A percentile compares a stretch with the other conserved stretches of the same genome.
These are phyloP conservation scores for Microcaecilia unicolor DNA, from an alignment of 2,797 vertebrate genomes.

Conservation along the genomic window DNA sequence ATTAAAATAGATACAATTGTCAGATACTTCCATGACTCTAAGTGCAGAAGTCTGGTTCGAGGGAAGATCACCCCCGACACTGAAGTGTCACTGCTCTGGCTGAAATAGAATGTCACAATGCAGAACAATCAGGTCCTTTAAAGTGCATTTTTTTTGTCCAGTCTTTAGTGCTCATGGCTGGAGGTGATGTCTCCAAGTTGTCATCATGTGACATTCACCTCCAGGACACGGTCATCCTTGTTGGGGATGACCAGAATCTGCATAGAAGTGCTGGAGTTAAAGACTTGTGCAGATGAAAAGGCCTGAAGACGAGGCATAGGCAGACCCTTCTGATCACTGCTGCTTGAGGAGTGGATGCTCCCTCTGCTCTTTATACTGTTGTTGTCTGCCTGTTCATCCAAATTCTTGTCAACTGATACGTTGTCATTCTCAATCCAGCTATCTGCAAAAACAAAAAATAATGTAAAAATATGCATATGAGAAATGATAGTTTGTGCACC, in stretches of 20 bases:
- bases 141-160: slow-evolving; percentile 29
- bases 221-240: slow-evolving; percentile 86
- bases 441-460: slow-evolving; percentile 52
- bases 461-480: too few relatives aligned
- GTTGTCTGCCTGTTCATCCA: slow-evolving; percentile 79
- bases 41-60: slow-evolving; percentile 16
- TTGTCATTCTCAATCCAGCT: slow-evolving; percentile 91
- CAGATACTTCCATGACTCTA: slow-evolving; percentile 30
- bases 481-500: too few relatives aligned
- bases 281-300: slow-evolving; percentile 82
- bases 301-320: slow-evolving; percentile 87
- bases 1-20: slow-evolving; percentile 39
- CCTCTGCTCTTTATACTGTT: slow-evolving; percentile 77
- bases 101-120: slow-evolving; percentile 8
- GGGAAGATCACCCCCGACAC: neutral
- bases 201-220: slow-evolving; percentile 90
- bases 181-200: neutral
- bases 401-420: slow-evolving; percentile 78
- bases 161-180: slow-evolving; percentile 9
- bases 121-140: slow-evolving; percentile 30
- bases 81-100: neutral
- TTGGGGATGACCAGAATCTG: slow-evolving; percentile 88
- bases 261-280: slow-evolving; percentile 70
- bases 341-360: slow-evolving; percentile 62
- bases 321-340: slow-evolving; percentile 67